Percentiles rank a stretch among this genome's conserved stretches.
Conservation (phyloP, 2,888 invertebrate genomes). For the Blera fallax region DNA sequence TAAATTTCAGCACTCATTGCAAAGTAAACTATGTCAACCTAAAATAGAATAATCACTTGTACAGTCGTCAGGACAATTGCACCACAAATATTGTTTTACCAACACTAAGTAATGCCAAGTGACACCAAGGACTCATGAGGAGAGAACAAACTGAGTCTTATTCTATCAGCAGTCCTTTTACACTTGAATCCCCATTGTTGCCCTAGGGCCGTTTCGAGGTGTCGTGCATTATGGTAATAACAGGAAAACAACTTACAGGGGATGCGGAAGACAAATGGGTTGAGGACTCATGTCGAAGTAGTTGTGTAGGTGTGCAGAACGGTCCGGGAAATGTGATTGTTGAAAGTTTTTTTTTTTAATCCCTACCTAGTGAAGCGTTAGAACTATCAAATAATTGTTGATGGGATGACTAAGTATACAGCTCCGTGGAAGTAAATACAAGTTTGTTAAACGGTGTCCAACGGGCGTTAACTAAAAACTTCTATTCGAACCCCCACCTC, state of each 20-base stretch:
- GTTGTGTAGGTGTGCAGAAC: background rate
- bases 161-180: slow-evolving; percentile 15
- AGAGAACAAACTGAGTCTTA: background rate
- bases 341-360: background rate
- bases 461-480: too few species aligned
- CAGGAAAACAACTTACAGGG: slow-evolving; percentile 31
- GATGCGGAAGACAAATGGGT: background rate
- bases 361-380: too few species aligned
- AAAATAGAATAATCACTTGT: slow-evolving; percentile 58
- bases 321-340: background rate
- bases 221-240: slow-evolving; percentile 58
- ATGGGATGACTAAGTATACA: too few species aligned
- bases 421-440: too few species aligned
- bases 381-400: too few species aligned
- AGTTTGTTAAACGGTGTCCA: too few species aligned
- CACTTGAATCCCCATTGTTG: slow-evolving; percentile 50
- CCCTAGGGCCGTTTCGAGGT: slow-evolving; percentile 31
- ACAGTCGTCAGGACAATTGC: slow-evolving; percentile 49
- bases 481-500: too few species aligned
- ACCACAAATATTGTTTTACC: slow-evolving; percentile 29
- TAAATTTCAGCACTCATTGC: slow-evolving; percentile 29
- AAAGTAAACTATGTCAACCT: slow-evolving; percentile 68
- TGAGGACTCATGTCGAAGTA: background rate
- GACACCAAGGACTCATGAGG: slow-evolving; percentile 12
- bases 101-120: slow-evolving; percentile 26